Conservation (phyloP, 2,888 invertebrate species). For the Ormyrus rosae region DNA sequence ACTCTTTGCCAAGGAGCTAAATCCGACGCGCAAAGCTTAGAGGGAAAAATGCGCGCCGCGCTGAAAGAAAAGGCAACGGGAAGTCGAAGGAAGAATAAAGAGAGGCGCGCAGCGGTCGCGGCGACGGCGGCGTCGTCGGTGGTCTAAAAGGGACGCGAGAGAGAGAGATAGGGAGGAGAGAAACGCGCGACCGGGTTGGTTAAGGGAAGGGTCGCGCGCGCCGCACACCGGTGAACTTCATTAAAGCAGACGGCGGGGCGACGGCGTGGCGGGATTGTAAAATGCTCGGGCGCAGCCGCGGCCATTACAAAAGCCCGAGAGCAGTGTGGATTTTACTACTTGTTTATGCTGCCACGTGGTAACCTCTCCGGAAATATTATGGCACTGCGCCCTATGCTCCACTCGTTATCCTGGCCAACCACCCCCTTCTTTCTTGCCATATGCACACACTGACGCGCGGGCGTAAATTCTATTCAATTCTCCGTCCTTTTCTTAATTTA, state of each 20-base stretch:
- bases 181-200: conserved; percentile 15
- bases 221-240: conserved; percentile 37
- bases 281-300: background rate
- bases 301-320: background rate
- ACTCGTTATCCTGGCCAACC: background rate
- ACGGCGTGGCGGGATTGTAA: conserved; percentile 25
- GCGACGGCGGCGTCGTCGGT: too few species aligned
- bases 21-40: too few species aligned
- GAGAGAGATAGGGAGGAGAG: background rate
- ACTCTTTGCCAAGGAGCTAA: too few species aligned
- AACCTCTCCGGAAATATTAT: conserved; percentile 40
- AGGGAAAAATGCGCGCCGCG: too few species aligned
- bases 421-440: background rate
- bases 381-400: conserved; percentile 5
- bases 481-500: too few species aligned
- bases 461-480: too few species aligned
- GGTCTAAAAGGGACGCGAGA: background rate
- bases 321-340: conserved; percentile 43
- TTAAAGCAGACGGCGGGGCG: conserved; percentile 35
- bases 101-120: too few species aligned
- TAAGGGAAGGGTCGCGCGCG: conserved; percentile 22
- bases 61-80: too few species aligned
- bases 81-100: too few species aligned
- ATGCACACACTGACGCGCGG: too few species aligned
- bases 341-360: conserved; percentile 43